Conservation (phyloP, 2,797 vertebrate genomes). For the Halcyon leucocephala region DNA sequence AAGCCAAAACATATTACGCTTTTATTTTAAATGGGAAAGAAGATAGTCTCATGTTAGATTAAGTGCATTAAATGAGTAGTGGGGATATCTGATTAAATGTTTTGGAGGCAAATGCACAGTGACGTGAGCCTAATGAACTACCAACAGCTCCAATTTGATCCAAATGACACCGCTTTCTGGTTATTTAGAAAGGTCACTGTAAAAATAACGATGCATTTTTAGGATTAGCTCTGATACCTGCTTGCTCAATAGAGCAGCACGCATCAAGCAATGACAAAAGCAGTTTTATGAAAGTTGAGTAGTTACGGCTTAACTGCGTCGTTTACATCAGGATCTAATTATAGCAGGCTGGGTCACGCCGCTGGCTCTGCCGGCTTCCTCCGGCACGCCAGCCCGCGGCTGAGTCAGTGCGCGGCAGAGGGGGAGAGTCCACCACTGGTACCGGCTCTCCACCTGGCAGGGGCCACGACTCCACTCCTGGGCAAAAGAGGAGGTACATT, state of each 20-base stretch:
- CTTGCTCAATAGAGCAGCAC: not conserved
- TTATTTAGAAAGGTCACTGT: not conserved
- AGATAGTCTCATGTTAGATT: not conserved
- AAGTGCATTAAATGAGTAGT: not conserved
- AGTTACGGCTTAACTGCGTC: not conserved
- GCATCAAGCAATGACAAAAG: conserved; percentile 25
- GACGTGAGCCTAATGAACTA: not conserved
- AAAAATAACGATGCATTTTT: conserved; percentile 26
- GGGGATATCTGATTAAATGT: not conserved
- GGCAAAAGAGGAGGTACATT: not conserved
- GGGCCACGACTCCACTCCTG: not conserved
- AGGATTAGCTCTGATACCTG: conserved; percentile 37
- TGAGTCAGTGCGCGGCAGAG: not conserved
- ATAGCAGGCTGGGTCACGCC: conserved; percentile 24
- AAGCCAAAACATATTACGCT: not conserved
- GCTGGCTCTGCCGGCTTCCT: not conserved
- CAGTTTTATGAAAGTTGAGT: conserved; percentile 57
- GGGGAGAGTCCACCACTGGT: not conserved
- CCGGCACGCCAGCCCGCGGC: not conserved
- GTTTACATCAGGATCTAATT: conserved; percentile 59
- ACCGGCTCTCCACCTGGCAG: not conserved
- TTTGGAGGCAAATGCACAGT: not conserved
- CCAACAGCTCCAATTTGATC: not conserved
- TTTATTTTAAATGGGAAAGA: not conserved
- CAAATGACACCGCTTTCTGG: not conserved